Percentiles rank a stretch among this genome's conserved stretches.
These are phyloP conservation scores for Microctenopoma lineatum DNA, from an alignment of 2,797 vertebrate genomes.

Conservation along the genomic window DNA sequence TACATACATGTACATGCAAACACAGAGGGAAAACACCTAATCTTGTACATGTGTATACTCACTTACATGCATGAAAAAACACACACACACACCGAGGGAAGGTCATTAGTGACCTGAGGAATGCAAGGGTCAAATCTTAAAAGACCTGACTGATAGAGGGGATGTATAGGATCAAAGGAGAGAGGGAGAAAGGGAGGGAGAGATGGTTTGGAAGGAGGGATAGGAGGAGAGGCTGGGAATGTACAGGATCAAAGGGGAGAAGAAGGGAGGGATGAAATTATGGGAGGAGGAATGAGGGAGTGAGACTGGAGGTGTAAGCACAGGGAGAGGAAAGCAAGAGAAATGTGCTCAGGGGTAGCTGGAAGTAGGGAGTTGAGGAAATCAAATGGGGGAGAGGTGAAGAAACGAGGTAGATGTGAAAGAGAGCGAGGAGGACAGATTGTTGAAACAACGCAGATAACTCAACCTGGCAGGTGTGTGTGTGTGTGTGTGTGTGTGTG, in stretches of 20 bases:
- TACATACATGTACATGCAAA: conserved; percentile 35
- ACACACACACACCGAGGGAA: conserved; percentile 40
- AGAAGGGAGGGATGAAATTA: conserved; percentile 55
- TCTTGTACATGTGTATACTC: conserved; percentile 70
- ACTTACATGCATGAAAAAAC: conserved; percentile 38
- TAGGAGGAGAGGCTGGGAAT: conserved; percentile 37
- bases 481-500: conserved; percentile 30
- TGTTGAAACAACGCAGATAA: conserved; percentile 68
- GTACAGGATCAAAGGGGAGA: conserved; percentile 47
- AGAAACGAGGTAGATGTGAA: conserved; percentile 14
- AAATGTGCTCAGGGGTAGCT: conserved; percentile 14
- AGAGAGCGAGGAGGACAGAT: conserved; percentile 26
- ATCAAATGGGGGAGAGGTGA: neutral
- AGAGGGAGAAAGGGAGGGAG: conserved; percentile 42
- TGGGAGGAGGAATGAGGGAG: conserved; percentile 52
- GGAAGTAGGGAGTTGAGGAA: conserved; percentile 7
- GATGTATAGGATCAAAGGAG: conserved; percentile 76
- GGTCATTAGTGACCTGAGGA: conserved; percentile 77
- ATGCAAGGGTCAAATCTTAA: conserved; percentile 80
- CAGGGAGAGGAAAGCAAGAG: conserved; percentile 10
- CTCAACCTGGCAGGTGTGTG: conserved; percentile 65
- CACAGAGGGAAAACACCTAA: conserved; percentile 44
- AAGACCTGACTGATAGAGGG: conserved; percentile 79
- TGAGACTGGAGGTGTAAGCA: conserved; percentile 31
- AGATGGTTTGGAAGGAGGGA: conserved; percentile 62